Evolutionary conservation across 2,113 vertebrate genomes (phyloP).

Genomic region (Oncorhynchus clarkii): DNA sequence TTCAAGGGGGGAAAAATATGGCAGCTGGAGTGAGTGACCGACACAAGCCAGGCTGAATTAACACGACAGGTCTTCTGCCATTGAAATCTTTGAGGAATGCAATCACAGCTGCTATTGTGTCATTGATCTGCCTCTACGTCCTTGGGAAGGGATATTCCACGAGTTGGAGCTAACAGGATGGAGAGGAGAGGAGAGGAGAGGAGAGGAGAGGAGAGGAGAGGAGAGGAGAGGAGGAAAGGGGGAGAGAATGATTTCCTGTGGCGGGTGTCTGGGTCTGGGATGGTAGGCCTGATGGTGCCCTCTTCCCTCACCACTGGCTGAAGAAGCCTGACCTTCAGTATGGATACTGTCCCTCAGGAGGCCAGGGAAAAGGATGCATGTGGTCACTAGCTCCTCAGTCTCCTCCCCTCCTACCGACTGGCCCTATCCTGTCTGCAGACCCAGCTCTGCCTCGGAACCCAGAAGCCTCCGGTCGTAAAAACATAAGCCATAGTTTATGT

Average conservation of each 20-base stretch:
- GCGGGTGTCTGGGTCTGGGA: background rate
- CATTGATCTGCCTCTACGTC: slow-evolving; percentile 41
- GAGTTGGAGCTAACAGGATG: background rate
- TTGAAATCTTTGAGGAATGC: slow-evolving; percentile 52
- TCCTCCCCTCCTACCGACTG: slow-evolving; percentile 38
- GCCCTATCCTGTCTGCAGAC: slow-evolving; percentile 33
- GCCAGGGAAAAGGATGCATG: slow-evolving; percentile 3
- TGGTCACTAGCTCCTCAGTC: slow-evolving; percentile 42
- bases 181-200: background rate
- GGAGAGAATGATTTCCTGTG: background rate
- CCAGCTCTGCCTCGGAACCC: slow-evolving; percentile 34
- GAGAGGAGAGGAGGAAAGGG: background rate
- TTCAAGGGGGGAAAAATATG: slow-evolving; percentile 45
- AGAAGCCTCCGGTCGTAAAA: slow-evolving; percentile 39
- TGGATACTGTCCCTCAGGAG: background rate
- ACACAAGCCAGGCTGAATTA: slow-evolving; percentile 51
- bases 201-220: background rate
- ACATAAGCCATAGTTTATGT: slow-evolving; percentile 31
- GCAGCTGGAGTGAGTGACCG: slow-evolving; percentile 54
- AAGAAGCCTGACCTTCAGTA: background rate
- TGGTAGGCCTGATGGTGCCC: background rate
- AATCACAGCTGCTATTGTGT: slow-evolving; percentile 42
- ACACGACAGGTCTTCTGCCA: slow-evolving; percentile 51
- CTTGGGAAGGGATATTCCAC: slow-evolving; percentile 43
- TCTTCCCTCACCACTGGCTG: background rate